These are phyloP conservation scores for Plectrocnemia conspersa DNA, from an alignment of 1,140 invertebrate species.

Conservation along the genomic window DNA sequence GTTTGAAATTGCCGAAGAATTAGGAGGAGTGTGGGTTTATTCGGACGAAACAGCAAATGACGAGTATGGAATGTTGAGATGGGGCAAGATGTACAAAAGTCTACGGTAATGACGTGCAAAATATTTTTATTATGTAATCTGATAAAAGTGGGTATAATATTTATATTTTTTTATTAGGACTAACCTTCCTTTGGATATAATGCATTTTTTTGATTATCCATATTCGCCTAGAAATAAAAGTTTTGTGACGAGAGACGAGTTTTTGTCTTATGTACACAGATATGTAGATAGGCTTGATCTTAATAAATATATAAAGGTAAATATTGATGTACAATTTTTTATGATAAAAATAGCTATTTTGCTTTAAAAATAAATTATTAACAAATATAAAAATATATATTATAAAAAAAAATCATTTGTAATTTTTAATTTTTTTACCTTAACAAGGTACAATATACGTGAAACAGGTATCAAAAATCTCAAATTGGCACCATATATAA, in stretches of 20 bases:
- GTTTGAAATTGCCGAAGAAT: slow-evolving; percentile 59
- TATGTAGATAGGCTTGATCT: slow-evolving; percentile 72
- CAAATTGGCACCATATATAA: no score
- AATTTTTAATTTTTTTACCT: no score
- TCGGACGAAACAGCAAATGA: slow-evolving; percentile 58
- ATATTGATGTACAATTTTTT: no score
- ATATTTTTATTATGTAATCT: no score
- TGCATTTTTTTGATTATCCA: slow-evolving; percentile 54
- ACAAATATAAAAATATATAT: no score
- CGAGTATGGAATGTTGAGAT: slow-evolving; percentile 59
- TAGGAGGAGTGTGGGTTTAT: slow-evolving; percentile 73
- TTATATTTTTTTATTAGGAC: no score
- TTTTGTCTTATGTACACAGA: slow-evolving; percentile 71
- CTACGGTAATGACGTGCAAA: slow-evolving; percentile 60
- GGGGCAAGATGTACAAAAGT: slow-evolving; percentile 70
- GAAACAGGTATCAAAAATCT: no score
- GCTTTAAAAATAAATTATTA: no score
- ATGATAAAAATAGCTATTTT: no score
- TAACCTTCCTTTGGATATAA: slow-evolving; percentile 46
- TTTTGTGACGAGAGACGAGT: slow-evolving; percentile 72
- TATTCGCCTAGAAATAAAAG: slow-evolving; percentile 63
- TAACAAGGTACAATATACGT: no score
- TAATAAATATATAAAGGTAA: slow-evolving; percentile 64
- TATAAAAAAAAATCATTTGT: no score
- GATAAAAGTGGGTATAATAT: background rate